A percentile compares a stretch with the other conserved stretches of the same genome.
phyloP scores from a whole-genome alignment of 2,797 vertebrate genomes.

The Jordanella pulchra region DNA sequence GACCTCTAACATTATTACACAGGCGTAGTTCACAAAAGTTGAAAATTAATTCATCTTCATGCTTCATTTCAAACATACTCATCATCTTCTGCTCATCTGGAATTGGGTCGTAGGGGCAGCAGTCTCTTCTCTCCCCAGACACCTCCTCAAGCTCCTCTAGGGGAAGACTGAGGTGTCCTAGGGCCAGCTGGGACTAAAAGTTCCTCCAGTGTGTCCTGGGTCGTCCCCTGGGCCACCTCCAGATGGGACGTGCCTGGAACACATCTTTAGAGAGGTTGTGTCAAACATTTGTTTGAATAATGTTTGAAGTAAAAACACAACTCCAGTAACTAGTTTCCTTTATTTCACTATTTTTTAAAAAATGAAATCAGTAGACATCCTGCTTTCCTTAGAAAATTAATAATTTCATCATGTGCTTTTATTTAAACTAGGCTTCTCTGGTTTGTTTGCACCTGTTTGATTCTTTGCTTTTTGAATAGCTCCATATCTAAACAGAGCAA shows the following conservation, averaged over 20 bases:
- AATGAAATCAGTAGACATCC: not conserved
- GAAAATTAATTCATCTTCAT: not conserved
- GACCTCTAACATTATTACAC: not conserved
- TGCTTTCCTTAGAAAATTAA: not conserved
- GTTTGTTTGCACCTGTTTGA: not conserved
- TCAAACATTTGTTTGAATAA: too few species aligned
- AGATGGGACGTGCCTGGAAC: too few species aligned
- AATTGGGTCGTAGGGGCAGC: too few species aligned
- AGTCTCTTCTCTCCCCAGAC: too few species aligned
- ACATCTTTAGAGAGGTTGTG: too few species aligned
- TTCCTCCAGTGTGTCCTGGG: too few species aligned
- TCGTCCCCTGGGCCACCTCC: too few species aligned
- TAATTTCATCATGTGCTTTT: not conserved
- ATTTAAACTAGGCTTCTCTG: not conserved
- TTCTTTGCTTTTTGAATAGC: not conserved
- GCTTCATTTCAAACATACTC: not conserved
- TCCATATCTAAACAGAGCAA: not conserved
- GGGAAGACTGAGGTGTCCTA: too few species aligned
- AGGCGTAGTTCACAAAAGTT: not conserved
- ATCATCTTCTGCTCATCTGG: too few species aligned
- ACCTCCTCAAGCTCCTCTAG: too few species aligned
- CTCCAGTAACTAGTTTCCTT: not conserved
- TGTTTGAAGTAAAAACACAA: too few species aligned
- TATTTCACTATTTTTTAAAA: not conserved
- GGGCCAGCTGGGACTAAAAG: too few species aligned